Base-by-base conservation (phyloP, 2,888 invertebrate genomes). In the Litoditis marina region DNA sequence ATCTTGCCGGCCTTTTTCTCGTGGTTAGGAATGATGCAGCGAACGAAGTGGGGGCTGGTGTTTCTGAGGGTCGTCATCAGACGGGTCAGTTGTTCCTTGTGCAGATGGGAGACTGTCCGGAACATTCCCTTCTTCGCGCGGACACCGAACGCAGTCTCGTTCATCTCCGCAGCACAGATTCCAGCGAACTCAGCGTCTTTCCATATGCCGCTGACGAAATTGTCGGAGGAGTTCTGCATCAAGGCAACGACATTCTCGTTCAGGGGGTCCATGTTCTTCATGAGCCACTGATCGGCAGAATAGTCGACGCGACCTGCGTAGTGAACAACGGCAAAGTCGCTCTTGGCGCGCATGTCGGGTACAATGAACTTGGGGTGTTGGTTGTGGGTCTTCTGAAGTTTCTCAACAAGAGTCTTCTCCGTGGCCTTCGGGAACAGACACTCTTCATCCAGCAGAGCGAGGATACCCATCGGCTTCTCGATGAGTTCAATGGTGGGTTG, bases 211-310 rank as follows among this genome's bases (percentile, higher is more conserved):
- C 91, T 90, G 65, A 95, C 91, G 85, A 95, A 95, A 7, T 92
- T 90, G 87, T 95, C 94, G 83, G 91, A 91, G 0, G 96, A 94
- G 19, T 88, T 88, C 86, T 98, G 96, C 68, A 99, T 86, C 22
- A 96, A 87, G 6, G 91, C 91, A 0, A 99, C 96, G 31, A 99
- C 92, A 84, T 98, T 98, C 85, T 99, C 98, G 84, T 99, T 99
- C 73, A 99, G 87, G 0, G 98, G 98, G 83, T 99, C 98, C 98
- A 98, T 99, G 85, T 99, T 99, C 88, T 99, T 99, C 93, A 95
- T 94, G 68, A 99, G 86, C 98, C 98, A 99, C 83, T 94, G 90
- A 50, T 90, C 90, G 0, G 94, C 94, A 16, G 92, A 92, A 84
- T 98, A 99, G 85, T 98, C 95, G 60, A 86, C 86, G 76, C 85